Conservation (phyloP, 2,888 invertebrate species). For the Sarcophaga caerulescens region DNA sequence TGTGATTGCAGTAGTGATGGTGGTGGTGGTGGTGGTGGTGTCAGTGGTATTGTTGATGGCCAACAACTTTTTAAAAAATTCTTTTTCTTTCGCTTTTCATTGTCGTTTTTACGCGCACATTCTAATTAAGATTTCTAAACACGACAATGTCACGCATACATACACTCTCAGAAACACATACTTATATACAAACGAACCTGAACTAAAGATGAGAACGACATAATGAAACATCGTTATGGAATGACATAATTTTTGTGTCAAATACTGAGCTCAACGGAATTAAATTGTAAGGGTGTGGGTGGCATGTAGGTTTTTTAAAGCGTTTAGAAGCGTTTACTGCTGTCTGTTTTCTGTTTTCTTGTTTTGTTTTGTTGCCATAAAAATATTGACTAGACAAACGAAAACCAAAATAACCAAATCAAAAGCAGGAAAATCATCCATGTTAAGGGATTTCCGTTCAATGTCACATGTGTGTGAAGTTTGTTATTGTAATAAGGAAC, state of each 20-base stretch:
- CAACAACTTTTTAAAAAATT: not conserved
- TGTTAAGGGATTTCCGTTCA: conserved; percentile 46
- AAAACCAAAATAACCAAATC: not conserved
- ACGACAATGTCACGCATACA: conserved; percentile 22
- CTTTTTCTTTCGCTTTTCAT: not conserved
- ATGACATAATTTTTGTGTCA: conserved; percentile 44
- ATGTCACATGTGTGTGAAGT: conserved; percentile 34
- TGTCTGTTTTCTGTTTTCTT: not conserved
- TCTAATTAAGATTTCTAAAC: conserved; percentile 52
- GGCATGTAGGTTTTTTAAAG: not conserved
- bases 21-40: too few species aligned
- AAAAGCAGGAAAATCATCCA: not conserved
- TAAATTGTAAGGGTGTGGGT: not conserved
- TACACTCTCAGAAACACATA: not conserved
- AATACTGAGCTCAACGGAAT: not conserved
- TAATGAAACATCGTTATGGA: not conserved
- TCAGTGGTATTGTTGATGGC: not conserved
- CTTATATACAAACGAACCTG: not conserved
- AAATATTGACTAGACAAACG: not conserved
- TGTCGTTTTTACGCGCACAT: not conserved
- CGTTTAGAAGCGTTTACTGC: not conserved
- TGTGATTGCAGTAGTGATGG: too few species aligned
- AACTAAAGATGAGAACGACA: not conserved
- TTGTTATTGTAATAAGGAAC: not conserved
- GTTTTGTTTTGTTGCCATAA: not conserved